Evolutionary conservation across 1,140 invertebrate genomes (phyloP), one percentile per base, ranked within the genome.

Genomic region (Heterodera schachtii): DNA sequence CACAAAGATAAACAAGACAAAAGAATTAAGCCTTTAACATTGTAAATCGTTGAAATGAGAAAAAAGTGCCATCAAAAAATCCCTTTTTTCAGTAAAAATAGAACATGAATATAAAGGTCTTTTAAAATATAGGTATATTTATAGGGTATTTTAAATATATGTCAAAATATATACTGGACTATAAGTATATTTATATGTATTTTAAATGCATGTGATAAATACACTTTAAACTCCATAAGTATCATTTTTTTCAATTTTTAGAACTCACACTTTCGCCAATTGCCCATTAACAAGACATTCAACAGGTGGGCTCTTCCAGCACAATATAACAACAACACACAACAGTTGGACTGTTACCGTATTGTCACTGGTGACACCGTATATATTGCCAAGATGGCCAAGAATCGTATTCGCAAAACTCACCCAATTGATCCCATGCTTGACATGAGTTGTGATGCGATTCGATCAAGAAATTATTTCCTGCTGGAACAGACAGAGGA

Each of bases 381-480:
- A 43, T 81, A 81, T 57, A n/a, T 67, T n/a, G n/a, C 46, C 7
- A n/a, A 81, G 44, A 47, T 47, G 21, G 79, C 80, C 16, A 19
- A 81, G 52, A 11, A 79, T n/a, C 74, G 79, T 13, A 41, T 82
- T 41, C 46, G 21, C 9, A 7, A 11, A 11, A 41, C n/a, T 31
- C 0, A 82, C 31, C 43, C 13, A 41, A 13, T n/a, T 4, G 9
- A 82, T 9, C 43, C 13, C 13, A 31, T 52, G 11, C 5, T 84
- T 21, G 71, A 84, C 31, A 84, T 83, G 67, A 79, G 81, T 49
- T 84, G 83, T 73, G 80, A 19, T 5, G 31, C 83, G 9, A 84
- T 84, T 80, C 41, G 41, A n/a, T 41, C 41, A 47, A 78, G 83
- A 16, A 86, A 86, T 60, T 86, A 73, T 76, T 84, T 84, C 41